Evolutionary conservation across 2,888 invertebrate species (phyloP).

Genomic region (Acleris laterana): DNA sequence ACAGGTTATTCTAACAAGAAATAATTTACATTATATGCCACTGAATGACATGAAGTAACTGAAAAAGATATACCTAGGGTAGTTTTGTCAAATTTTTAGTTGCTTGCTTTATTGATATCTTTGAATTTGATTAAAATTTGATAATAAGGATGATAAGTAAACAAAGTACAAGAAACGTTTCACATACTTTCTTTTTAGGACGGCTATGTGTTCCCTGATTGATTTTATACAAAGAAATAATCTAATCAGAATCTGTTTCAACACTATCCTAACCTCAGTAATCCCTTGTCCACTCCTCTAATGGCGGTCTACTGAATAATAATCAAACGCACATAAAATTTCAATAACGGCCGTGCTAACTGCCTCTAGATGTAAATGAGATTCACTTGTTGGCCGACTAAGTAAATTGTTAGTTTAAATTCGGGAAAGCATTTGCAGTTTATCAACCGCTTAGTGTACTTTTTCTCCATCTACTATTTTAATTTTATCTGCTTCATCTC

Average conservation of each 20-base stretch:
- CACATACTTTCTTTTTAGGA: no score
- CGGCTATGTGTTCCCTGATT: no score
- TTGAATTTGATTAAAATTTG: no score
- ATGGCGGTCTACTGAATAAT: slow-evolving; percentile 84
- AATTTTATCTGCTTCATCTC: not conserved
- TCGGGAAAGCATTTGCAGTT: slow-evolving; percentile 38
- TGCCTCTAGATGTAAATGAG: slow-evolving; percentile 74
- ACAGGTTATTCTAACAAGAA: no score
- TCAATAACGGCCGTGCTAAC: slow-evolving; percentile 79
- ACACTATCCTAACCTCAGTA: slow-evolving; percentile 49
- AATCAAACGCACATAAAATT: slow-evolving; percentile 84
- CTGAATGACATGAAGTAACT: no score
- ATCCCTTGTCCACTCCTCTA: slow-evolving; percentile 78
- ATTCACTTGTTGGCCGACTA: slow-evolving; percentile 45
- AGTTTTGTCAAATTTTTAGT: no score
- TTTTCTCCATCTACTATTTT: not conserved
- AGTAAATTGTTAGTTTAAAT: slow-evolving; percentile 58
- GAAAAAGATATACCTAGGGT: no score
- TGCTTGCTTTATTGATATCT: no score
- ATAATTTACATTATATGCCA: no score
- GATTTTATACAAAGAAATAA: no score
- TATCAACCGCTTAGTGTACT: not conserved
- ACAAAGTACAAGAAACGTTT: no score
- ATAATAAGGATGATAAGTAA: no score
- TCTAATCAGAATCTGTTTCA: slow-evolving; percentile 46